Base-by-base conservation (phyloP, 1,140 invertebrate genomes). In the Drosophila micromelanica region DNA sequence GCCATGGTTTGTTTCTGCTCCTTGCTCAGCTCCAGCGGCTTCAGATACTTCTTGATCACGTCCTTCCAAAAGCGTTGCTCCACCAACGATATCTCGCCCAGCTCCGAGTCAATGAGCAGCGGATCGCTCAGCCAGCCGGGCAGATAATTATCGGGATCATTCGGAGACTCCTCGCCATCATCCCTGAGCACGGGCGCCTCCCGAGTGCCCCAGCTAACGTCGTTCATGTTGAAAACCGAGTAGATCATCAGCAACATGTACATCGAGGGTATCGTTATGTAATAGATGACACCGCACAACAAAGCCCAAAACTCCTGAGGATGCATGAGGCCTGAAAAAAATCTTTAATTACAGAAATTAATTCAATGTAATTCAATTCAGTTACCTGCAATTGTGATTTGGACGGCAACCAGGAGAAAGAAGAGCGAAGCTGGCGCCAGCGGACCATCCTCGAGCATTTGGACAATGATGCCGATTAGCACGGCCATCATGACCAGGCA, bases 401-500 rank as follows among this genome's bases (percentile, higher is more conserved):
- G 94, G 0, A 90, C 91, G 0, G 94, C 93, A 5, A 96, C 93
- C 3, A 94, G 80, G 1, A 96, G 93, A 45, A 97, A 95, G 82
- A 98, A 96, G 4, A 98, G 93, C 30, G 96, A 96, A 1, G 96
- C 96, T 0, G 97, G 97, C 1, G 96, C 96, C 8, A 96, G 64
- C 79, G 95, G 94, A 7, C 97, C 97, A 89, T 98, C 96, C 67
- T 96, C 94, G 1, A 94, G 92, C 59, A 98, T 96, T 92, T 98
- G 96, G 2, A 98, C 92, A 35, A 95, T 93, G 56, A 97, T 96
- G 56, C 97, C 97, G 13, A 99, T 96, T 5, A 98, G 93, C 0
- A 99, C 98, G 30, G 98, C 95, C 92, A 98, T 95, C 98, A 99
- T 99, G 2, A 98, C 93, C 71, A 99, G 93, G 0, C 96, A 96